Evolutionary conservation across 1,140 invertebrate genomes (phyloP), one percentile per base, ranked within the genome.

Genomic region (Neuroterus valhalla): DNA sequence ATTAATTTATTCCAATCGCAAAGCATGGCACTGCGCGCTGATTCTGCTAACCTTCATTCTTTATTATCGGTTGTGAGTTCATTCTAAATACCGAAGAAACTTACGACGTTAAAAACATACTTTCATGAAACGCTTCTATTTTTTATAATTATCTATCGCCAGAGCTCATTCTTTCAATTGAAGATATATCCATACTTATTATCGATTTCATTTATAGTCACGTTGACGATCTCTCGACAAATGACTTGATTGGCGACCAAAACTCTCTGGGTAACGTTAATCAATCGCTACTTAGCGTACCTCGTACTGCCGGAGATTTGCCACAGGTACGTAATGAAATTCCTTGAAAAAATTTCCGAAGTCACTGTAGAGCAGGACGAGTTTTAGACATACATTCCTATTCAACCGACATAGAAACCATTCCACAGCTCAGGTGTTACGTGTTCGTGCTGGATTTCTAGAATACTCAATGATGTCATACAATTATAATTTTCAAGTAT

Each of bases 281-380:
- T 72, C 89, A 89, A 46, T 91, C 91, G 46, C 78, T 93, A 52
- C 82, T 93, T 55, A 91, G 90, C 45, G 92, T 93, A 21, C 92
- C 92, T 15, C 89, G 92, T 42, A 92, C 92, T 31, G 91, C 91
- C 5, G 91, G 91, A 76, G 92, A 94, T 81, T 88, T 92, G 68
- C 92, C 92, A 52, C 93, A 93, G 89, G 93, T 93, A 90, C 11
- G 78, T 78, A 81, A 77, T 43, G 73, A 67, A 76, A 55, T 44
- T 45, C 21, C 70, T 68, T 72, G 69, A 48, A 31, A 62, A 26
- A 75, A n/a, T 45, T 42, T 69, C 66, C 11, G 12, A 48, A 74
- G 26, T 44, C n/a, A n/a, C n/a, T n/a, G n/a, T n/a, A n/a, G n/a
- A n/a, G n/a, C n/a, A n/a, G n/a, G n/a, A 38, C 26, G 42, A 8